Conservation (phyloP, 1,140 invertebrate genomes). For the Lepidurus couesii region DNA sequence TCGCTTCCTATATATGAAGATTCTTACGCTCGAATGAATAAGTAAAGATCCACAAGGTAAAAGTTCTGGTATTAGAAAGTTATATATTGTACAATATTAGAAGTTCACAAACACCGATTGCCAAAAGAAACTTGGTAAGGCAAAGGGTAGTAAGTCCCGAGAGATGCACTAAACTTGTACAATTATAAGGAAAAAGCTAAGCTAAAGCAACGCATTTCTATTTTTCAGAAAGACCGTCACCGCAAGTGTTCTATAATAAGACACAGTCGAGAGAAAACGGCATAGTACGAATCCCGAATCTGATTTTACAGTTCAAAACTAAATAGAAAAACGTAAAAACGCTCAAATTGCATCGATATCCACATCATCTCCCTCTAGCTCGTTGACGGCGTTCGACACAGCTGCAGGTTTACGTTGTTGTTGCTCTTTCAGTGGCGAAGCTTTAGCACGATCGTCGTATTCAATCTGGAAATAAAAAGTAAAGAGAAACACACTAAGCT, state of each 20-base stretch:
- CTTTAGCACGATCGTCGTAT: slow-evolving; percentile 76
- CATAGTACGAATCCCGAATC: slow-evolving; percentile 6
- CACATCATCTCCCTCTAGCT: slow-evolving; percentile 64
- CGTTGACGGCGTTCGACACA: slow-evolving; percentile 40
- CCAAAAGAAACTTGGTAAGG: not conserved
- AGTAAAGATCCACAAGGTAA: not conserved
- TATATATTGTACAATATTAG: not conserved
- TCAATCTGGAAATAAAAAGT: slow-evolving; percentile 55
- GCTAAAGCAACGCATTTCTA: not conserved
- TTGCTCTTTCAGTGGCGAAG: slow-evolving; percentile 64
- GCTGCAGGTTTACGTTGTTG: slow-evolving; percentile 37
- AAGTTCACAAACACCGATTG: not conserved
- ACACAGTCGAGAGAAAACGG: not conserved
- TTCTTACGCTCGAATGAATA: no score
- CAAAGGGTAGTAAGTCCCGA: not conserved
- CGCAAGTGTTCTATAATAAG: not conserved
- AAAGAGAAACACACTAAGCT: not conserved
- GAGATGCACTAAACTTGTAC: not conserved
- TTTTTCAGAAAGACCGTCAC: slow-evolving; percentile 4
- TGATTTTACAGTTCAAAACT: not conserved
- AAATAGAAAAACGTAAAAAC: not conserved
- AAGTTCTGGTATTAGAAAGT: not conserved
- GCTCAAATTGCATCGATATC: slow-evolving; percentile 87
- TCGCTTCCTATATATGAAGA: not conserved
- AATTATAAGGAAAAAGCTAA: not conserved